Evolutionary conservation across 2,888 invertebrate species (phyloP), one percentile per base, ranked within the genome.

Genomic region (Sclerodermus sp.): DNA sequence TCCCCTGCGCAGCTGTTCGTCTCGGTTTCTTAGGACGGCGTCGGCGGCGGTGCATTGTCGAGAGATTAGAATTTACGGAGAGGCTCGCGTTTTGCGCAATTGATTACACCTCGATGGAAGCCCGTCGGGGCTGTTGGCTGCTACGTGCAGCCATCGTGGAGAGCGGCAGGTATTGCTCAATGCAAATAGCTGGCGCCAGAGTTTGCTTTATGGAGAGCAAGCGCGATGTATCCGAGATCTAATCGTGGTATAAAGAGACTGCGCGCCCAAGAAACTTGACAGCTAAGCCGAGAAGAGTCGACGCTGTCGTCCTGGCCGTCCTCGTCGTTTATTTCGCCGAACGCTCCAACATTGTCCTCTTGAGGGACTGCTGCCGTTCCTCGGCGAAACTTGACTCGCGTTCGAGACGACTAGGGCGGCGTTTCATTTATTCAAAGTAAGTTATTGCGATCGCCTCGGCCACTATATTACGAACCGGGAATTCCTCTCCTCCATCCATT

Each of bases 391-490:
- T 66, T 65, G 71, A 68, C 68, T 71, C 66, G 66, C 61, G 66
- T 66, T 67, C 63, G 66, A n/a, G n/a, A n/a, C n/a, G n/a, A n/a
- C n/a, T n/a, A n/a, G 64, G 62, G 58, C 70, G 70, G 68, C 70
- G 67, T 73, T 75, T 74, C 73, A 74, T 75, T 75, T 74, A 74
- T 74, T 74, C 70, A 71, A 73, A 70, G 72, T 73, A 74, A 75
- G 71, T 74, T 74, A 74, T 74, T 71, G 74, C 74, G 69, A 74
- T 73, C 68, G 66, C 59, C 62, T 51, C 63, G 53, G 69, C 67
- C 62, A 71, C 73, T 73, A 73, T 72, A 74, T 74, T 74, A 74
- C 65, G 61, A 60, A 55, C 55, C 67, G 63, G 67, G 58, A 66
- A 63, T 64, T 66, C 57, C 68, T 59, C 58, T 62, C 59, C 63